phyloP scores from a whole-genome alignment of 2,113 vertebrate species.

The Jaculus jaculus region DNA sequence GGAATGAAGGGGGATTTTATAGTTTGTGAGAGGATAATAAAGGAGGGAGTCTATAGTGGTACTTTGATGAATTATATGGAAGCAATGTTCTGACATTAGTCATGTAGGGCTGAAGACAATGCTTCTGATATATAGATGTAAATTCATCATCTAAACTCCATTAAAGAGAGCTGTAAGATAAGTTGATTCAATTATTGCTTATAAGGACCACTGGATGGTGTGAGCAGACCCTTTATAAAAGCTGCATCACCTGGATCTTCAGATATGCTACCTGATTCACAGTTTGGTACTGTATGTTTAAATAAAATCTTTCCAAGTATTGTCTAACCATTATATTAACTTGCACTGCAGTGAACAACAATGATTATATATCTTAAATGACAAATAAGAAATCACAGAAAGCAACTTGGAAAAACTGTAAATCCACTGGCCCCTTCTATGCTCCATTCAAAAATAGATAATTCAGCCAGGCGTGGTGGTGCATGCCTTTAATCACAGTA shows the following conservation, averaged over 20 bases:
- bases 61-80: constrained; percentile 89
- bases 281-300: constrained; percentile 20
- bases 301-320: background rate
- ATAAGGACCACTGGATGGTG: constrained; percentile 74
- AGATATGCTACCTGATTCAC: background rate
- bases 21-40: constrained; percentile 86
- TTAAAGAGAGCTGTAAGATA: constrained; percentile 85
- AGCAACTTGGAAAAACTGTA: background rate
- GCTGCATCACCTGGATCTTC: constrained; percentile 41
- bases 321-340: background rate
- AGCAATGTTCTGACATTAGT: constrained; percentile 88
- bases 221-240: constrained; percentile 55
- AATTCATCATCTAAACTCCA: constrained; percentile 87
- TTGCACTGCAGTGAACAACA: background rate
- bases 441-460: background rate
- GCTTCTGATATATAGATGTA: constrained; percentile 88
- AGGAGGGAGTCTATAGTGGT: constrained; percentile 84
- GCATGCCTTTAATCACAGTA: too few relatives aligned
- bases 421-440: background rate
- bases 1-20: constrained; percentile 84
- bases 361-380: background rate
- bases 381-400: background rate
- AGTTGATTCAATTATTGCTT: constrained; percentile 82
- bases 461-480: too few relatives aligned
- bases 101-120: constrained; percentile 86